Base-by-base conservation (phyloP, 1,140 invertebrate species). In the Venustaconcha ellipsiformis region DNA sequence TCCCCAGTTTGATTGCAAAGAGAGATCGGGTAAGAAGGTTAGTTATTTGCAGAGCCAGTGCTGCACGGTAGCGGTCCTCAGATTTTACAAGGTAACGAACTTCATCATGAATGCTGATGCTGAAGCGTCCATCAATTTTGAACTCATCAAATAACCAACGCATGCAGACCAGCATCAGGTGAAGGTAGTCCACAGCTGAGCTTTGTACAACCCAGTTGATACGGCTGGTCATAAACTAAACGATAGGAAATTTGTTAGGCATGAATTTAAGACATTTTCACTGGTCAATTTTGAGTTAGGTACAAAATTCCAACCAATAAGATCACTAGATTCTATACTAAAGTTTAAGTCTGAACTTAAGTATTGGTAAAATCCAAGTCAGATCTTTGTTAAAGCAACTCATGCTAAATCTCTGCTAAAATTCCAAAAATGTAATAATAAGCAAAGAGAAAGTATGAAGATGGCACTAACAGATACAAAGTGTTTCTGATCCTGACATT, bases 131-230 rank as follows among this genome's bases (percentile, higher is more conserved):
- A 79, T 95, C 91, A 14, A 94, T 93, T 18, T 93, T 68, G 77
- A 90, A 93, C 74, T 91, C 83, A 23, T 91, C 92, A 89, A 96
- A 94, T 0, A 99, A 91, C 94, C 97, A 99, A 62, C 94, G 92
- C 97, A 99, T 99, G 73, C 93, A 94, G 3, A 96, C 96, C n/a
- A 99, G 89, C 95, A 99, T 97, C 63, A 99, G 91, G 90, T 99
- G 98, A 4, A 99, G 90, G 91, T 98, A 99, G 90, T 99, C 98
- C 0, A 99, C 98, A 37, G 98, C 98, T 11, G 97, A 97, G 89
- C 97, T 99, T 91, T 99, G 98, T 20, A 99, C 98, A 15, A 99
- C 97, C 98, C 98, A 99, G 91, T 99, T 99, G 3, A 99, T 93
- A 69, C 97, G 93, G 17, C 96, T 98, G 4, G 96, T 96, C 84